Base-by-base conservation (phyloP, 2,797 vertebrate genomes). In the Aselliscus stoliczkanus region DNA sequence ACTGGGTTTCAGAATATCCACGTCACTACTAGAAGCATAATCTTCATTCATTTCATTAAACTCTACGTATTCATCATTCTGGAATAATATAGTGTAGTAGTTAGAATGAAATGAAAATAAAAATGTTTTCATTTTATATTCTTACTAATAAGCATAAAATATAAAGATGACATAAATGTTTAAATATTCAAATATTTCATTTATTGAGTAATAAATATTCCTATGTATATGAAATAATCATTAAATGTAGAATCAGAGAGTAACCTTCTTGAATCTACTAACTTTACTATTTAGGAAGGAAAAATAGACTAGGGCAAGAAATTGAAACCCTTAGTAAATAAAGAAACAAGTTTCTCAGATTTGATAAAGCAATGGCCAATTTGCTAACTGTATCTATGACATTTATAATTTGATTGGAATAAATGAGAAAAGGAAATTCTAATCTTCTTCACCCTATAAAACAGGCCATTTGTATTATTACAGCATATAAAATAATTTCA, bases 11-110 rank as follows among this genome's bases (percentile, higher is more conserved):
- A 96, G n/a, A 58, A 76, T 60, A 93, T 94, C 91, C 52, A 60
- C 44, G 37, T 96, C 93, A 42, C 54, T 95, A 79, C 72, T 72
- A n/a, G 96, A 96, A 9, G 87, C 42, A 90, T 2, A 86, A 64
- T 98, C 97, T 93, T 97, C 97, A 89, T 18, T 96, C 52, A 90
- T 13, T 65, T 21, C 83, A 90, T 92, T 97, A 62, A 95, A 93
- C 1, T 98, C 97, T 81, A 90, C 8, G 88, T 73, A 31, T 14
- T 97, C 91, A 70, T 98, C 98, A 94, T 79, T 97, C 99, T 99
- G 97, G 76, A 98, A 98, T 64, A 76, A 93, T 4, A 96, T 2
- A 95, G n/a, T 85, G 89, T 64, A 93, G 90, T 13, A 96, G 10
- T 69, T 37, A 97, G 31, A 77, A 97, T 27, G 88, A 91, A 97